A percentile compares a stretch with the other conserved stretches of the same genome.
These are phyloP conservation scores for Sebastes trivittatus DNA, from an alignment of 2,797 vertebrate species.

Conservation along the genomic window DNA sequence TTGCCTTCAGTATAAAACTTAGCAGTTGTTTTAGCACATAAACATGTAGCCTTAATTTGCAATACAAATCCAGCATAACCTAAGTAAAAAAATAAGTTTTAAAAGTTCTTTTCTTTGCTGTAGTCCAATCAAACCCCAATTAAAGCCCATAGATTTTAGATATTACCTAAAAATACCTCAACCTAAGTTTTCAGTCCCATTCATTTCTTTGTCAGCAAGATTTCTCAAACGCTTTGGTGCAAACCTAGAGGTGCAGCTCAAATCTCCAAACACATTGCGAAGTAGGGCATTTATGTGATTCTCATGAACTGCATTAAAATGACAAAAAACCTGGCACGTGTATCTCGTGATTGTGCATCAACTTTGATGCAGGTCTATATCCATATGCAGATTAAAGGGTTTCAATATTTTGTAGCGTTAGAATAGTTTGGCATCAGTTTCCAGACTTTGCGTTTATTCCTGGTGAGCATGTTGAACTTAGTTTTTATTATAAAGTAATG, in stretches of 20 bases:
- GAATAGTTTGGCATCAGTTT: not conserved
- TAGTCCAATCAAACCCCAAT: not conserved
- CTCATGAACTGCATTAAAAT: not conserved
- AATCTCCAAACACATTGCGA: not conserved
- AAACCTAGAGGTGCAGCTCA: not conserved
- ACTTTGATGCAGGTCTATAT: not conserved
- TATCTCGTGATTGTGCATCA: not conserved
- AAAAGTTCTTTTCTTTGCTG: not conserved
- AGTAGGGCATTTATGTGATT: not conserved
- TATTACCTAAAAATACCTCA: not conserved
- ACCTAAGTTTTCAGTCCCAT: not conserved
- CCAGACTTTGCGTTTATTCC: not conserved
- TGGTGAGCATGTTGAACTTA: not conserved
- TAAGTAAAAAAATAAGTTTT: not conserved
- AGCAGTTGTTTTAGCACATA: not conserved
- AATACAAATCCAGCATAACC: not conserved
- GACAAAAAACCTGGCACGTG: not conserved
- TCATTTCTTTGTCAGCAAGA: not conserved
- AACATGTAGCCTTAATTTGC: not conserved
- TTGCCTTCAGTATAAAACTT: constrained; percentile 7
- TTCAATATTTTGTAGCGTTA: not conserved
- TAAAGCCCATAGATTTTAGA: not conserved
- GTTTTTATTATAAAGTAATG: not conserved
- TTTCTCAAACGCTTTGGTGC: not conserved
- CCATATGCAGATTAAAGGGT: not conserved